These are phyloP conservation scores for Liodrosophila aerea DNA, from an alignment of 2,888 invertebrate genomes.

Conservation along the genomic window DNA sequence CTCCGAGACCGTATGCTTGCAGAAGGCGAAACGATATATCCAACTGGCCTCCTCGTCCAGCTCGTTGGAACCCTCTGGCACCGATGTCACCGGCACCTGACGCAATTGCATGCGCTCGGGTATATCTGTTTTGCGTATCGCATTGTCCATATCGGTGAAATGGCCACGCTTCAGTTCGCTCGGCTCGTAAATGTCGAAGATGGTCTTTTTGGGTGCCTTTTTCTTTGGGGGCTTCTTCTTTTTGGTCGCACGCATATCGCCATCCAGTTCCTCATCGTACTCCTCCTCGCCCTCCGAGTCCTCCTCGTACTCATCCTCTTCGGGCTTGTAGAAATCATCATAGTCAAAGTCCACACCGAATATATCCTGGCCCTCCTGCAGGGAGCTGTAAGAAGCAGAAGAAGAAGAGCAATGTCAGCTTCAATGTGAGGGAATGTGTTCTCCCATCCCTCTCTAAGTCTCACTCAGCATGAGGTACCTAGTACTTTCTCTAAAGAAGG, in stretches of 20 bases:
- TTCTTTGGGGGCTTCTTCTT: slow-evolving; percentile 90
- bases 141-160: slow-evolving; percentile 96
- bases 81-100: slow-evolving; percentile 92
- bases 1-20: slow-evolving; percentile 90
- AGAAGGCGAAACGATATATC: slow-evolving; percentile 97
- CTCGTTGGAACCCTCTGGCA: slow-evolving; percentile 92
- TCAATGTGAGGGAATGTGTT: neutral
- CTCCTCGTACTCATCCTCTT: slow-evolving; percentile 89
- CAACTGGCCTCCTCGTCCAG: slow-evolving; percentile 97
- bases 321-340: slow-evolving; percentile 94
- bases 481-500: too few species aligned
- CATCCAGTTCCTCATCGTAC: slow-evolving; percentile 89
- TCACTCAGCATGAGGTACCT: neutral
- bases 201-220: slow-evolving; percentile 91
- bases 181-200: slow-evolving; percentile 98
- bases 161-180: slow-evolving; percentile 97
- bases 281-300: slow-evolving; percentile 91
- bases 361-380: slow-evolving; percentile 99
- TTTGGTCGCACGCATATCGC: slow-evolving; percentile 85
- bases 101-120: slow-evolving; percentile 97
- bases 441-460: neutral
- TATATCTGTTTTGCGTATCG: slow-evolving; percentile 93
- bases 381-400: slow-evolving; percentile 84
- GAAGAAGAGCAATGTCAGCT: neutral
- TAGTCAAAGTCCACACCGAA: slow-evolving; percentile 99